Percentiles rank a stretch among this genome's conserved stretches.
These are phyloP conservation scores for Anolis apletophallus DNA, from an alignment of 2,797 vertebrate genomes.

Conservation along the genomic window DNA sequence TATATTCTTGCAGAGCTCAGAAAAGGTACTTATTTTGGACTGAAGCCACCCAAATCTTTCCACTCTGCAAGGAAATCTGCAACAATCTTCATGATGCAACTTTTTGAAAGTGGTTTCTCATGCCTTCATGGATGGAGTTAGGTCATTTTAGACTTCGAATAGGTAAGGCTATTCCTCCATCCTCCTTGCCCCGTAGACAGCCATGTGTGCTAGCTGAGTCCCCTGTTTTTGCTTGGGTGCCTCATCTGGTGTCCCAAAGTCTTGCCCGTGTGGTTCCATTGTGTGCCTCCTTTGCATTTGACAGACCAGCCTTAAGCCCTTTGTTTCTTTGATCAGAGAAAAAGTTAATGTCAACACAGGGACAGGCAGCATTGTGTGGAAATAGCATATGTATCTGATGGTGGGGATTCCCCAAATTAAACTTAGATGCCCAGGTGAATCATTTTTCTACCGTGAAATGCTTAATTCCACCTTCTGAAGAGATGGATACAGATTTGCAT, in stretches of 20 bases:
- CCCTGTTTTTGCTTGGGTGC: not conserved
- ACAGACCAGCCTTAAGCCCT: no score
- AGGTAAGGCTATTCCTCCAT: not conserved
- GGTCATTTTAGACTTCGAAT: not conserved
- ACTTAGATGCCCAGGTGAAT: not conserved
- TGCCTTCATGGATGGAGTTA: not conserved
- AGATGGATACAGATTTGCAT: not conserved
- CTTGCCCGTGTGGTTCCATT: not conserved
- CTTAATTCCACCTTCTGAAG: not conserved
- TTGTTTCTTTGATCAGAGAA: not conserved
- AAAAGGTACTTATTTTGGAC: no score
- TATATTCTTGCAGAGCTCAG: not conserved
- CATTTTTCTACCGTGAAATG: not conserved
- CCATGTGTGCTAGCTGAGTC: not conserved
- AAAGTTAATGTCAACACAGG: not conserved
- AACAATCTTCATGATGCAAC: no score
- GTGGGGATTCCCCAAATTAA: not conserved
- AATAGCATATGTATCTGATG: not conserved
- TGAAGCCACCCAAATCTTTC: no score
- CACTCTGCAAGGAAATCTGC: no score
- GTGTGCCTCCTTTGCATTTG: not conserved
- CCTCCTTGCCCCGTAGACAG: not conserved
- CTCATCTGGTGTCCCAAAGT: not conserved
- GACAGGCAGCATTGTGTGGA: not conserved
- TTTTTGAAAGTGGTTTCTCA: no score